These are phyloP conservation scores for Hyphantria cunea DNA, from an alignment of 1,140 invertebrate genomes.

Conservation along the genomic window DNA sequence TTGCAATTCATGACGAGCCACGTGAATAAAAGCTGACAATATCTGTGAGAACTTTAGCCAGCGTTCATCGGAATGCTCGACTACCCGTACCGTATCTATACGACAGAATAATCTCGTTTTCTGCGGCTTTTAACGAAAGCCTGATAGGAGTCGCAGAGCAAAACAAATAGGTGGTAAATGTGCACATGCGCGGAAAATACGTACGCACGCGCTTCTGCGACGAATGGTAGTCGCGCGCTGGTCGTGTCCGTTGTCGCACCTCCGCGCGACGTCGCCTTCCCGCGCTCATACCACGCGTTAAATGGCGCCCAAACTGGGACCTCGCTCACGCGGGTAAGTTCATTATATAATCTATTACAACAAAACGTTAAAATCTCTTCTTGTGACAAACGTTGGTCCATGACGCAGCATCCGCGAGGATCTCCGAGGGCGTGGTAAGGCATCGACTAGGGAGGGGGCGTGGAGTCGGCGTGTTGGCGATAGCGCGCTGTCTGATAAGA, in stretches of 20 bases:
- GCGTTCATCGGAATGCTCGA: slow-evolving; percentile 63
- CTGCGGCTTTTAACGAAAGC: slow-evolving; percentile 50
- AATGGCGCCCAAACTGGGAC: slow-evolving; percentile 74
- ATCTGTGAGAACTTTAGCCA: slow-evolving; percentile 41
- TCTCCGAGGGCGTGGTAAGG: slow-evolving; percentile 58
- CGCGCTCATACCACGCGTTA: slow-evolving; percentile 58
- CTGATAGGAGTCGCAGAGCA: slow-evolving; percentile 62
- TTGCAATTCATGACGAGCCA: slow-evolving; percentile 45
- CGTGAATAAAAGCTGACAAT: slow-evolving; percentile 53
- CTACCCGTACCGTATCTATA: slow-evolving; percentile 60
- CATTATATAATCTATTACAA: slow-evolving; percentile 31
- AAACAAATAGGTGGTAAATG: slow-evolving; percentile 64
- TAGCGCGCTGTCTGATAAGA: slow-evolving; percentile 63
- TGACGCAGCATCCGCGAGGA: slow-evolving; percentile 47
- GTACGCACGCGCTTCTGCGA: slow-evolving; percentile 60
- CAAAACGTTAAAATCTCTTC: not conserved
- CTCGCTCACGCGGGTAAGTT: slow-evolving; percentile 70
- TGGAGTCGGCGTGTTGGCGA: slow-evolving; percentile 49
- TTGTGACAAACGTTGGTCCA: slow-evolving; percentile 38
- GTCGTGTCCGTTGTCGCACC: slow-evolving; percentile 50
- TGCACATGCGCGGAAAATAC: slow-evolving; percentile 54
- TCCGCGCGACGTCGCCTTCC: slow-evolving; percentile 22
- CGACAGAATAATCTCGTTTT: slow-evolving; percentile 65
- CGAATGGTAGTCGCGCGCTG: slow-evolving; percentile 66
- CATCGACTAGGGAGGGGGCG: slow-evolving; percentile 37